Percentiles rank a stretch among this genome's conserved stretches.
Evolutionary conservation across 2,113 vertebrate species (phyloP).

Genomic region (Campylomormyrus tamandua): DNA sequence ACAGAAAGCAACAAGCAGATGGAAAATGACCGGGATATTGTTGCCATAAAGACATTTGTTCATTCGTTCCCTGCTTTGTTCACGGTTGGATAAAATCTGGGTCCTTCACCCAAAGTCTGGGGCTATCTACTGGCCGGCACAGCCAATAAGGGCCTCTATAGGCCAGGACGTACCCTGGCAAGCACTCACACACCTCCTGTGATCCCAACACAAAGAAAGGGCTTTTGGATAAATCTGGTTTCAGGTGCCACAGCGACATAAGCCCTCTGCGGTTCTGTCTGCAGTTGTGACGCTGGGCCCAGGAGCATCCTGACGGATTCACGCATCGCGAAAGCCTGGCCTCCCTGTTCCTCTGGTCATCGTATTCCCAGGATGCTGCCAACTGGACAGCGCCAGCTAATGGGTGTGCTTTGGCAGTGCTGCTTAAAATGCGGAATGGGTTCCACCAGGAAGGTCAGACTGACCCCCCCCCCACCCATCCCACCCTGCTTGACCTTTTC

Average conservation of each 20-base stretch:
- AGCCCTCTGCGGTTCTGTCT: not conserved
- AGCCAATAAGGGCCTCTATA: not conserved
- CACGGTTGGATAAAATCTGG: not conserved
- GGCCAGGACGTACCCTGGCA: not conserved
- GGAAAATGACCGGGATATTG: not conserved
- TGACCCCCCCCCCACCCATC: not conserved
- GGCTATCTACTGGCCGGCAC: not conserved
- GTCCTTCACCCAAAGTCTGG: not conserved
- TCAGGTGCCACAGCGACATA: not conserved
- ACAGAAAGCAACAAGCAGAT: not conserved
- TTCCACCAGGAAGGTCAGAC: constrained; percentile 1
- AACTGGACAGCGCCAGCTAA: not conserved
- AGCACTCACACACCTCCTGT: not conserved
- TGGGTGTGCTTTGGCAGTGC: not conserved
- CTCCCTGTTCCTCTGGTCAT: not conserved
- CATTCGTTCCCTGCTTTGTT: not conserved
- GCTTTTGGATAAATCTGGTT: not conserved
- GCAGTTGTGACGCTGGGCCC: not conserved
- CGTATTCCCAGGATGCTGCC: not conserved
- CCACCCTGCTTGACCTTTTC: constrained; percentile 20
- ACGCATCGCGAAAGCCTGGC: not conserved
- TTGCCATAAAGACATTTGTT: not conserved
- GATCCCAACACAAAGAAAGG: not conserved
- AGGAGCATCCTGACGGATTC: not conserved
- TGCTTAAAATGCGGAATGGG: constrained; percentile 14